These are phyloP conservation scores for Bryconaethiops microstoma DNA, from an alignment of 2,797 vertebrate species.

Conservation along the genomic window DNA sequence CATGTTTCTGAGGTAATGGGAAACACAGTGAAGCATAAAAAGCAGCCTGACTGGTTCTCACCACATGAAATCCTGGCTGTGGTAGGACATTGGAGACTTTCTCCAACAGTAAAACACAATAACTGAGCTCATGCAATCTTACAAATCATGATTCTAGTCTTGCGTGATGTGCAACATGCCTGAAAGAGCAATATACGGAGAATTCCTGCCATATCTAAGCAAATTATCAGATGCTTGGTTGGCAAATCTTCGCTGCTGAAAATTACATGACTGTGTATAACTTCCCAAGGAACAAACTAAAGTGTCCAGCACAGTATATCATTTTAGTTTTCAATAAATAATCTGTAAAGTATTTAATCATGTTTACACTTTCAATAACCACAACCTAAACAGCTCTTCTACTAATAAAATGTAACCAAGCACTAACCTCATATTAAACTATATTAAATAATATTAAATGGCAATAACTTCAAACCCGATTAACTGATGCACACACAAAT, in stretches of 20 bases:
- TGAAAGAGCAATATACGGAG: not conserved
- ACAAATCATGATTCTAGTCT: slow-evolving; percentile 1
- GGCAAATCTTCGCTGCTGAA: slow-evolving; percentile 12
- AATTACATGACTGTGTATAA: slow-evolving; percentile 10
- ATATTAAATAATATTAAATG: too few species aligned
- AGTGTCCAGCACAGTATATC: not conserved
- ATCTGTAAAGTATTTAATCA: not conserved
- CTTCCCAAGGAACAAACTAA: not conserved
- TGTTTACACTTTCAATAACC: too few species aligned
- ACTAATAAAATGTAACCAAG: too few species aligned
- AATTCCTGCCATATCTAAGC: slow-evolving; percentile 23
- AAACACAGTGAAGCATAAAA: slow-evolving; percentile 51
- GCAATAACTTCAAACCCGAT: too few species aligned
- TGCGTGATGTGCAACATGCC: slow-evolving; percentile 13
- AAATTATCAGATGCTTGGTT: slow-evolving; percentile 38
- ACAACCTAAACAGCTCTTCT: too few species aligned
- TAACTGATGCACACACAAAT: too few species aligned
- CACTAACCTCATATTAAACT: too few species aligned
- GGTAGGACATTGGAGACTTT: slow-evolving; percentile 16
- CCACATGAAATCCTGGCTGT: slow-evolving; percentile 34
- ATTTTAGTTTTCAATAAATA: not conserved
- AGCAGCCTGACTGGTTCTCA: slow-evolving; percentile 27
- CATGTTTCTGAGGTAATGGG: slow-evolving; percentile 48
- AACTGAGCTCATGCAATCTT: slow-evolving; percentile 26
- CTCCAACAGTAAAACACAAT: slow-evolving; percentile 41